phyloP scores from a whole-genome alignment of 1,140 invertebrate species.

The Geopemphigus sp. region DNA sequence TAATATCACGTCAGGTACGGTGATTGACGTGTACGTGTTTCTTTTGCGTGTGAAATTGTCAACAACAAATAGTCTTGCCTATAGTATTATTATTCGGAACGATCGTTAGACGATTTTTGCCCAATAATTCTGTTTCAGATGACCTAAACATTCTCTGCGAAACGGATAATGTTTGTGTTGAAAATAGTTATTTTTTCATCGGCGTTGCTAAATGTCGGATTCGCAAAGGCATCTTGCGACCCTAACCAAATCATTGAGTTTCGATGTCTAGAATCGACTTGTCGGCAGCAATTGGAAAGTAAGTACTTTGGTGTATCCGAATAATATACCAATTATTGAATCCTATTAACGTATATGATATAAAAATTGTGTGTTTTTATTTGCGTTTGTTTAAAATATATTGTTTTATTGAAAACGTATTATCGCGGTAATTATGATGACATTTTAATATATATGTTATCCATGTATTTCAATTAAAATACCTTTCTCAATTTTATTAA shows the following conservation, averaged over 20 bases:
- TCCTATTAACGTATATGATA: too few relatives aligned
- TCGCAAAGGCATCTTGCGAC: neutral
- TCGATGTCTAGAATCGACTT: neutral
- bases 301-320: neutral
- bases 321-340: too few relatives aligned
- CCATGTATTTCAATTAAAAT: too few relatives aligned
- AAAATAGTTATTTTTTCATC: slow-evolving; percentile 18
- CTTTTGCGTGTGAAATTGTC: too few relatives aligned
- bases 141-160: neutral
- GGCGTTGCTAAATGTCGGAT: neutral
- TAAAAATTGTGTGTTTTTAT: too few relatives aligned
- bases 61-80: neutral
- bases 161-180: slow-evolving; percentile 2
- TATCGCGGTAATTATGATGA: too few relatives aligned
- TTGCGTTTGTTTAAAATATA: too few relatives aligned
- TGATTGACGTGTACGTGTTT: neutral
- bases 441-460: too few relatives aligned
- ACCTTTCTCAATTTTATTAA: neutral
- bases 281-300: neutral
- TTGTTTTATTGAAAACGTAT: too few relatives aligned
- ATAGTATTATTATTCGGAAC: neutral
- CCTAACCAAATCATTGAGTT: neutral
- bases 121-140: neutral
- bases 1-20: neutral
- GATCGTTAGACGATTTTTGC: too few relatives aligned